Evolutionary conservation across 2,113 vertebrate species (phyloP), one percentile per base, ranked within the genome.

Genomic region (Lota lota): DNA sequence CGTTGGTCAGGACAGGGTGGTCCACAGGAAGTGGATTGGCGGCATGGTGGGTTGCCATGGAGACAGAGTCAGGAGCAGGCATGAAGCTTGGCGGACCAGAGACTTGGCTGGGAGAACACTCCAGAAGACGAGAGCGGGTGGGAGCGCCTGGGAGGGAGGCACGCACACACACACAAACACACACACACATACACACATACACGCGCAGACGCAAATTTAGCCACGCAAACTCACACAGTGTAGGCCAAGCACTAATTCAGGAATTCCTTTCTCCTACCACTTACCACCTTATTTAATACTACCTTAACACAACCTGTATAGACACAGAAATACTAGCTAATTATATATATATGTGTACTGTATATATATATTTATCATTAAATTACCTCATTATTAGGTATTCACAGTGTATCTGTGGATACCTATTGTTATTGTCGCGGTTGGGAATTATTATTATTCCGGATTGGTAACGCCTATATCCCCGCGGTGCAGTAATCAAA

Each of bases 61-160:
- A 68, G 70, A 66, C 68, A 1, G 85, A 63, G 61, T 89, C 88
- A 65, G 81, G 63, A 56, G 76, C 61, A 74, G 87, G 79, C 80
- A 90, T 71, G 60, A 96, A 95, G 92, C 94, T 93, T 88, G 96
- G 91, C 86, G 94, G 92, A 84, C 94, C 87, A 79, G 93, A 93
- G 88, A 97, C 96, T 90, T 95, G 95, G 84, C 94, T 76, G 85
- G 95, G 95, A 75, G 96, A 94, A 84, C 94, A 95, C 92, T 98
- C 96, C 93, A 99, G 90, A 90, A 99, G 96, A 91, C 96, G 95
- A 85, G 96, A 98, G 91, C 98, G 91, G 91, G 96, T 98, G 76
- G 97, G 96, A 87, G 96, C 94, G 93, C 96, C 96, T 97, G 93
- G 82, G 87, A 85, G 10, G 50, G 22, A 74, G 36, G 67, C 60